Conservation (phyloP, 2,888 invertebrate genomes). For the Sphaeridia pumilis region DNA sequence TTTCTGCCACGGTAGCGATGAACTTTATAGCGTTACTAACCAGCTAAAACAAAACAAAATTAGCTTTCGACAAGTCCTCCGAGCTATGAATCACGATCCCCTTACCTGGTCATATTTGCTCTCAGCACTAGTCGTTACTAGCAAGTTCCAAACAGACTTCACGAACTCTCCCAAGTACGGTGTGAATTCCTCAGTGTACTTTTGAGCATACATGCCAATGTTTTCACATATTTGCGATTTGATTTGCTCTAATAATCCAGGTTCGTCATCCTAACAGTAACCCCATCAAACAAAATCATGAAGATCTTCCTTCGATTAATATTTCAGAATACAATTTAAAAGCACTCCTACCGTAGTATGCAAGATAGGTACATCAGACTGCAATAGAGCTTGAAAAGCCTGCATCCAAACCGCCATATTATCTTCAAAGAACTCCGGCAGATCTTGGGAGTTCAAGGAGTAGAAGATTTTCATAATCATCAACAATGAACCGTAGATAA, state of each 20-base stretch:
- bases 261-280: slow-evolving; percentile 63
- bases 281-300: not conserved
- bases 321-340: not conserved
- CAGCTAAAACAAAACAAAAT: slow-evolving; percentile 52
- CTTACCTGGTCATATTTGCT: slow-evolving; percentile 81
- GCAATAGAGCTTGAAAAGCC: slow-evolving; percentile 69
- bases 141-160: slow-evolving; percentile 82
- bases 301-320: not conserved
- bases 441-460: slow-evolving; percentile 91
- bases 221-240: slow-evolving; percentile 95
- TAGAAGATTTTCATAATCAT: slow-evolving; percentile 91
- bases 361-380: slow-evolving; percentile 61
- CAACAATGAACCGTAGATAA: slow-evolving; percentile 78
- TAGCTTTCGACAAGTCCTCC: not conserved
- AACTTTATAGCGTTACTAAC: slow-evolving; percentile 94
- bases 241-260: slow-evolving; percentile 78
- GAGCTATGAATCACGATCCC: slow-evolving; percentile 13
- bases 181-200: slow-evolving; percentile 95
- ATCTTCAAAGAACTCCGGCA: slow-evolving; percentile 98
- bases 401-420: slow-evolving; percentile 94
- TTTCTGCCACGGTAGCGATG: slow-evolving; percentile 84
- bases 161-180: slow-evolving; percentile 83
- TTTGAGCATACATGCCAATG: slow-evolving; percentile 84
- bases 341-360: slow-evolving; percentile 49
- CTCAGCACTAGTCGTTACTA: slow-evolving; percentile 71